phyloP scores from a whole-genome alignment of 1,140 invertebrate species.

The Drosophila kurseongensis region DNA sequence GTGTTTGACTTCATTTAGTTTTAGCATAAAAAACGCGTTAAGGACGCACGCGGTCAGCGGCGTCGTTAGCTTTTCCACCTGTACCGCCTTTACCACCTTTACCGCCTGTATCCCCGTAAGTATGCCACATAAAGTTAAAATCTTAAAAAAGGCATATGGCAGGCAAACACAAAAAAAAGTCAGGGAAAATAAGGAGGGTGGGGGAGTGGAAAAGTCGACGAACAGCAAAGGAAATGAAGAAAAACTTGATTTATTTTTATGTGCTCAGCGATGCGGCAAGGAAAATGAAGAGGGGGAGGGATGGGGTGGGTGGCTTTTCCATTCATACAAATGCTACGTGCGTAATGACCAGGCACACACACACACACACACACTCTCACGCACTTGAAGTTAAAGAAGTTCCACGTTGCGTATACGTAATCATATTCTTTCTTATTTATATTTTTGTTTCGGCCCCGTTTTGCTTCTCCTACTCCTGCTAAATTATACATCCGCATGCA shows the following conservation, averaged over 20 bases:
- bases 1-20: constrained; percentile 70
- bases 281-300: background rate
- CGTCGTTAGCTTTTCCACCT: constrained; percentile 40
- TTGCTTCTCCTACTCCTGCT: constrained; percentile 18
- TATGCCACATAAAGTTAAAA: constrained; percentile 72
- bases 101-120: constrained; percentile 18
- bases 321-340: constrained; percentile 80
- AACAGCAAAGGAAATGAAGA: constrained; percentile 77
- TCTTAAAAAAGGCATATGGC: constrained; percentile 64
- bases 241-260: constrained; percentile 83
- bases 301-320: constrained; percentile 21
- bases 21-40: constrained; percentile 77
- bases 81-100: background rate
- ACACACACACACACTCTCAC: constrained; percentile 37
- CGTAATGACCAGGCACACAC: constrained; percentile 74
- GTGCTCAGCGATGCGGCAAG: constrained; percentile 69
- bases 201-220: constrained; percentile 38
- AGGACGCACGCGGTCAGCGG: constrained; percentile 41
- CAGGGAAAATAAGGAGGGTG: constrained; percentile 3
- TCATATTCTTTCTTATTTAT: constrained; percentile 60
- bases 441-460: constrained; percentile 31
- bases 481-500: constrained; percentile 68
- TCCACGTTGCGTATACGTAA: constrained; percentile 78
- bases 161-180: constrained; percentile 23
- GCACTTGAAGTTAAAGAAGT: constrained; percentile 78